Evolutionary conservation across 2,113 vertebrate genomes (phyloP).

Genomic region (Cisticola juncidis): DNA sequence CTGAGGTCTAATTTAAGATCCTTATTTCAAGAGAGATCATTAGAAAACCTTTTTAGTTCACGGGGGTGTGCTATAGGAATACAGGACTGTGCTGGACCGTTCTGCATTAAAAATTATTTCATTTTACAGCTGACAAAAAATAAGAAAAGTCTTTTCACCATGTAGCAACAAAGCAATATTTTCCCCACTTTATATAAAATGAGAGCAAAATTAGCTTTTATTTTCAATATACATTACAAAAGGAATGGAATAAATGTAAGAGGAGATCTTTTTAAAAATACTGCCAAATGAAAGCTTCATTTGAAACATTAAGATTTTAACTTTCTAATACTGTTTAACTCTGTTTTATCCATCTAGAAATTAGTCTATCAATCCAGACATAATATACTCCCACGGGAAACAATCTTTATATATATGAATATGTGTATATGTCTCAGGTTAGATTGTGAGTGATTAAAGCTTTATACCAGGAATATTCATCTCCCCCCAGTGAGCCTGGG

Average conservation of each 20-base stretch:
- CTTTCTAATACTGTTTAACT: conserved; percentile 72
- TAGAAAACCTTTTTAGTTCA: background rate
- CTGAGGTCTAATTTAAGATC: conserved; percentile 23
- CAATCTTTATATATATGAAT: background rate
- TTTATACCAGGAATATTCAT: conserved; percentile 40
- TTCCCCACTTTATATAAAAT: background rate
- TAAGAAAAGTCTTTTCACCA: background rate
- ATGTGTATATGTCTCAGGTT: background rate
- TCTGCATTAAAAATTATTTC: background rate
- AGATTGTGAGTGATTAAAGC: conserved; percentile 50
- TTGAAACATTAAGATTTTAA: conserved; percentile 66
- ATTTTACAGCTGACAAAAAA: background rate
- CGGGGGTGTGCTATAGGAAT: background rate
- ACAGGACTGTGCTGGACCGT: background rate
- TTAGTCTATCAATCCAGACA: conserved; percentile 68
- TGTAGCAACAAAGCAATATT: background rate
- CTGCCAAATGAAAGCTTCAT: conserved; percentile 52
- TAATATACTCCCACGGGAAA: conserved; percentile 68
- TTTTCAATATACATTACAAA: background rate
- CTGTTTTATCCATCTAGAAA: conserved; percentile 72
- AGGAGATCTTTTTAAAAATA: background rate
- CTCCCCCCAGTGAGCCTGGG: background rate
- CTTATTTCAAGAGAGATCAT: background rate
- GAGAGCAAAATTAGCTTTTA: background rate
- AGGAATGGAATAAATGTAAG: background rate